A percentile compares a stretch with the other conserved stretches of the same genome.
Evolutionary conservation across 1,140 invertebrate genomes (phyloP).

Genomic region (Anastrepha obliqua): DNA sequence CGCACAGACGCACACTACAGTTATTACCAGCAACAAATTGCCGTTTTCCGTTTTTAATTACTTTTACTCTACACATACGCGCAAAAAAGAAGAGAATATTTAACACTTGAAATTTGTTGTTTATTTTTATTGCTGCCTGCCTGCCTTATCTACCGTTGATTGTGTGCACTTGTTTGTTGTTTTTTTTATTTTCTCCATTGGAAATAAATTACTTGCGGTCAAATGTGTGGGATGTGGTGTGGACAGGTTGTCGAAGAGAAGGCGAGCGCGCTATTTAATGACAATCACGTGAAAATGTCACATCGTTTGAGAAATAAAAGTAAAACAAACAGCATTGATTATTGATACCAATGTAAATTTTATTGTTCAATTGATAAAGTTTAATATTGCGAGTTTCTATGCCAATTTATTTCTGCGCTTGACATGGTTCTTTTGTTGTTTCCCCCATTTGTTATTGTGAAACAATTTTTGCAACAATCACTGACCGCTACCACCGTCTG

Average conservation of each 20-base stretch:
- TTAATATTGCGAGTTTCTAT: not conserved
- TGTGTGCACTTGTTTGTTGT: not conserved
- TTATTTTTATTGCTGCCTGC: not conserved
- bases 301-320: not conserved
- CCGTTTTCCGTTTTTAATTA: conserved; percentile 44
- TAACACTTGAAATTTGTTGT: not conserved
- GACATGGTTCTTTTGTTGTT: not conserved
- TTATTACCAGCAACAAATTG: not conserved
- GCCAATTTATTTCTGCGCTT: not conserved
- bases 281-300: conserved; percentile 47
- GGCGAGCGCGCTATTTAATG: conserved; percentile 15
- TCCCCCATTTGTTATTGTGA: not conserved
- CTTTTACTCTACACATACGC: conserved; percentile 6
- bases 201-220: conserved; percentile 39
- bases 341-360: not conserved
- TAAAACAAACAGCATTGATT: not conserved
- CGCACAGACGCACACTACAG: not conserved
- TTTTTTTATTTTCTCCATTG: not conserved
- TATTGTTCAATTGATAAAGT: not conserved
- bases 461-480: too few relatives aligned
- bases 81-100: not conserved
- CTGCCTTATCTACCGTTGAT: conserved; percentile 18
- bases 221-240: not conserved
- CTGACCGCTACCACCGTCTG: not conserved
- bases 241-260: not conserved